Evolutionary conservation across 2,113 vertebrate species (phyloP), one percentile per base, ranked within the genome.

Genomic region (Struthidea cinerea): DNA sequence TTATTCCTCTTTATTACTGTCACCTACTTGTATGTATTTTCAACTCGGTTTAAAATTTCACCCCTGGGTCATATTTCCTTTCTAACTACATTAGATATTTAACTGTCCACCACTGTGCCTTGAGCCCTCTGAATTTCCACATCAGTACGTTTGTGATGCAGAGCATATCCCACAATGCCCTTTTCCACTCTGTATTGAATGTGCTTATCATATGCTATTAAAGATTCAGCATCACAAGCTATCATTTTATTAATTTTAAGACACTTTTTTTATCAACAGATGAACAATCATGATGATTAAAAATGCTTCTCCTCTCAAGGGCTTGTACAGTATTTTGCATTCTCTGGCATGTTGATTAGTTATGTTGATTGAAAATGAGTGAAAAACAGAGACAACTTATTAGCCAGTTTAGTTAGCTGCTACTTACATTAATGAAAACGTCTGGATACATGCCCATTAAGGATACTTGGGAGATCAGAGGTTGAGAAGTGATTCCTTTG

Each of bases 381-480:
- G 67, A 94, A 86, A 97, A 96, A 89, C 92, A 97, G 92, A 95
- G 95, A 84, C 78, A 94, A 94, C 76, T 94, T 93, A 96, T 97
- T 97, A 97, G 90, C 57, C 69, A 74, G 89, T 87, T 93, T 91
- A 91, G 89, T 89, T 96, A 90, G 92, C 91, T 93, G 92, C 76
- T 94, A 90, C 96, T 97, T 94, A 90, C 57, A 91, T 79, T 95
- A 95, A 96, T 96, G 93, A 95, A 94, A 96, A 94, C 24, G 61
- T 91, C 95, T 97, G 92, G 90, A 73, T 91, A 70, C 37, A 30
- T 57, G 88, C 89, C 90, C 67, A 91, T 96, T 96, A 96, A 95
- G 50, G 89, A 75, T 88, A 87, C 57, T 92, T 84, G 80, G 73
- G 77, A 95, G 93, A 94, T 71, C 90, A 86, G 87, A 90, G 91